Evolutionary conservation across 2,113 vertebrate species (phyloP).

Genomic region (Shinisaurus crocodilurus): DNA sequence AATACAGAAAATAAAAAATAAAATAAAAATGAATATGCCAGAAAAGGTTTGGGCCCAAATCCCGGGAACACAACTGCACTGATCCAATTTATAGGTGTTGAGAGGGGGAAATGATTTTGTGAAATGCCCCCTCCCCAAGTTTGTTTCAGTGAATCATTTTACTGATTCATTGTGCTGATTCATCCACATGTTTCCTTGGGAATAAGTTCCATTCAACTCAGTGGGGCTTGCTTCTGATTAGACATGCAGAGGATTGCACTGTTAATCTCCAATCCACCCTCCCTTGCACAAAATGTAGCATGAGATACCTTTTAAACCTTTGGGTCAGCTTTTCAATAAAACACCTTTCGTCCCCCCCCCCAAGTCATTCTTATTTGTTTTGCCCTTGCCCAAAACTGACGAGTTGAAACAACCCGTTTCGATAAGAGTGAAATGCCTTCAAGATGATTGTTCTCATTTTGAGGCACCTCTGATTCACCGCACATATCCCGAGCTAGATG

Average conservation of each 20-base stretch:
- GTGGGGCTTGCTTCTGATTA: not conserved
- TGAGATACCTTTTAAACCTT: no score
- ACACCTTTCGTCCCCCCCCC: no score
- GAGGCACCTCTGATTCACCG: no score
- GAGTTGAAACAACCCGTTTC: no score
- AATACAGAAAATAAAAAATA: not conserved
- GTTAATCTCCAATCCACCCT: not conserved
- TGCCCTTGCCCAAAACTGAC: no score
- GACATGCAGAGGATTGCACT: not conserved
- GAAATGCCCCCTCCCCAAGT: not conserved
- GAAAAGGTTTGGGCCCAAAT: not conserved
- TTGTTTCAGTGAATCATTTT: no score
- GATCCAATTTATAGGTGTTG: not conserved
- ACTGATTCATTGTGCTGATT: not conserved
- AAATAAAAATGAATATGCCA: not conserved
- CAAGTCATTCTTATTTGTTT: no score
- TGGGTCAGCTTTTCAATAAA: no score
- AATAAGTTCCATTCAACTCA: not conserved
- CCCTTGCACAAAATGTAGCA: no score
- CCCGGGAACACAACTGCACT: not conserved
- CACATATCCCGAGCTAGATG: no score
- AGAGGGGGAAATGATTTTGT: not conserved
- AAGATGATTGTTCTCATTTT: no score
- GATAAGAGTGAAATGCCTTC: no score
- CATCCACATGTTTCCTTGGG: not conserved